Evolutionary conservation across 2,888 invertebrate species (phyloP), one percentile per base, ranked within the genome.

Genomic region (Chrysopilus asiliformis): DNA sequence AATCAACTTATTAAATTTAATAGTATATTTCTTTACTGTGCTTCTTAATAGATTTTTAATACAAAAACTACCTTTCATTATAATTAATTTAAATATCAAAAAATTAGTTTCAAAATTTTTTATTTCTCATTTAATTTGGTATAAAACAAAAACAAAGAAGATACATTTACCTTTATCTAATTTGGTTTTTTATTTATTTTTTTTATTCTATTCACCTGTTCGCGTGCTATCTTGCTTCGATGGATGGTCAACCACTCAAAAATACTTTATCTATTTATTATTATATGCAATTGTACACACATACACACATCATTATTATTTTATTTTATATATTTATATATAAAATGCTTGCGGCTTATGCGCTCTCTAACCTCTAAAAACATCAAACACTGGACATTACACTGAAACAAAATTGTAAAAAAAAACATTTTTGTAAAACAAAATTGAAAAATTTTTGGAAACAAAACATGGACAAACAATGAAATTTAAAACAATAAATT

Each of bases 201-300:
- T 53, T 58, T 53, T 52, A 57, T 53, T 56, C 58, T 43, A 40
- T 43, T 42, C 39, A 57, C 54, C 60, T 59, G 56, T 57, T 57
- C 57, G 57, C 56, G 55, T 57, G 55, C 54, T 40, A 43, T 52
- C 49, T 53, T 52, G 57, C 57, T 57, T 57, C 57, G 57, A 57
- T 57, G 57, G 57, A 57, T 56, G 57, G 53, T 57, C 51, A 48
- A 39, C 22, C 44, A 37, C 42, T 26, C 38, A 34, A 39, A 40
- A 38, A 43, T 42, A 34, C 26, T 42, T 38, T 15, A 37, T 32
- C 4, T 25, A 16, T 8, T 8, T 17, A 32, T 18, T 26, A 13
- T 12, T 32, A 14, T 19, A 15, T 25, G 31, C 31, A 24, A 37
- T 18, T 9, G 17, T 15, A 20, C 13, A 36, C 29, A 36, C 18